These are phyloP conservation scores for Oligia latruncula DNA, from an alignment of 2,888 invertebrate genomes.

Conservation along the genomic window DNA sequence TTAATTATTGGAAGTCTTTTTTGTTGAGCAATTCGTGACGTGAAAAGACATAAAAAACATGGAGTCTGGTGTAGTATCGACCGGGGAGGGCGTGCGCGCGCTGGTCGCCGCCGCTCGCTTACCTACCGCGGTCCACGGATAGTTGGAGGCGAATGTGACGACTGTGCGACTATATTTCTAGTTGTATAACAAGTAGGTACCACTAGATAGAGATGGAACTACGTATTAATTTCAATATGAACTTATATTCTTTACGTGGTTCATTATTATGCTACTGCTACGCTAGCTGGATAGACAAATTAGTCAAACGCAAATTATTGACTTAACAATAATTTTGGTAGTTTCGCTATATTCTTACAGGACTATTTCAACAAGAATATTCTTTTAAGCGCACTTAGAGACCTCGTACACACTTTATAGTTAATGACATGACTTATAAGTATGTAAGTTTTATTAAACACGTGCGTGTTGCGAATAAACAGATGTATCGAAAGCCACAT, in stretches of 20 bases:
- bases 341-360: constrained; percentile 19
- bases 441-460: constrained; percentile 65
- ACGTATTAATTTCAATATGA: constrained; percentile 43
- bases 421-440: constrained; percentile 49
- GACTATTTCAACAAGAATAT: neutral
- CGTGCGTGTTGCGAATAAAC: constrained; percentile 75
- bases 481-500: constrained; percentile 80
- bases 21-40: constrained; percentile 85
- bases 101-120: constrained; percentile 67
- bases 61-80: constrained; percentile 89
- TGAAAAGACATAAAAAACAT: constrained; percentile 89
- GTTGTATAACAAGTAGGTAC: constrained; percentile 52
- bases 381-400: neutral
- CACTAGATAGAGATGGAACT: constrained; percentile 46
- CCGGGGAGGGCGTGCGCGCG: constrained; percentile 86
- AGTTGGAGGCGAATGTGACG: constrained; percentile 67
- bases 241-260: constrained; percentile 20
- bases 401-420: constrained; percentile 32
- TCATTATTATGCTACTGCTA: constrained; percentile 30
- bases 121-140: constrained; percentile 60
- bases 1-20: constrained; percentile 82
- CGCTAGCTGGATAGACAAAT: constrained; percentile 3
- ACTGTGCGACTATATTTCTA: constrained; percentile 60
- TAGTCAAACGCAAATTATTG: constrained; percentile 11
- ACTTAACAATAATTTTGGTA: constrained; percentile 18